Percentiles rank a stretch among this genome's conserved stretches.
Evolutionary conservation across 2,888 invertebrate species (phyloP).

Genomic region (Acanthopleura granulata): DNA sequence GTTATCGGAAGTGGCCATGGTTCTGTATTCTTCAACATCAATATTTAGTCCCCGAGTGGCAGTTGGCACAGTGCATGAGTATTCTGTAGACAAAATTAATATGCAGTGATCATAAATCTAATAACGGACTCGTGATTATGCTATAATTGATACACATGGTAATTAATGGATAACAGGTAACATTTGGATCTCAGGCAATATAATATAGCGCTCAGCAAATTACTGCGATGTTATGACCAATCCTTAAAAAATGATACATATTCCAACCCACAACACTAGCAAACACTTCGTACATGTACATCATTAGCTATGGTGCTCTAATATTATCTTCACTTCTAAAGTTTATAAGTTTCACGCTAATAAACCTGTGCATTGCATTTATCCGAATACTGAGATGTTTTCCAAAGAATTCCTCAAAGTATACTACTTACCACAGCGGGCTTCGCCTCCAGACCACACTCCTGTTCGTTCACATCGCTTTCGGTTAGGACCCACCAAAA

Average conservation of each 20-base stretch:
- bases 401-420: background rate
- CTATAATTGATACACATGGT: no score
- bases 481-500: background rate
- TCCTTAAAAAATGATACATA: no score
- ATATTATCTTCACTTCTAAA: background rate
- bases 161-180: no score
- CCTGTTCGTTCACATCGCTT: conserved; percentile 4
- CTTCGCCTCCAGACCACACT: conserved; percentile 4
- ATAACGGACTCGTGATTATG: no score
- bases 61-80: conserved; percentile 6
- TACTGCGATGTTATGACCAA: no score
- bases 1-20: background rate
- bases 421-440: conserved; percentile 5
- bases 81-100: background rate
- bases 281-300: background rate
- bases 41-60: background rate
- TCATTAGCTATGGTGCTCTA: background rate
- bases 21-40: background rate
- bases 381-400: background rate
- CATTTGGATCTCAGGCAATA: no score
- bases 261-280: no score
- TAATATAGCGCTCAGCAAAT: no score
- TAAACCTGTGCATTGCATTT: background rate
- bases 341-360: background rate
- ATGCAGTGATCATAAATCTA: background rate